Base-by-base conservation (phyloP, 1,140 invertebrate genomes). In the Mesaphorura yosii region DNA sequence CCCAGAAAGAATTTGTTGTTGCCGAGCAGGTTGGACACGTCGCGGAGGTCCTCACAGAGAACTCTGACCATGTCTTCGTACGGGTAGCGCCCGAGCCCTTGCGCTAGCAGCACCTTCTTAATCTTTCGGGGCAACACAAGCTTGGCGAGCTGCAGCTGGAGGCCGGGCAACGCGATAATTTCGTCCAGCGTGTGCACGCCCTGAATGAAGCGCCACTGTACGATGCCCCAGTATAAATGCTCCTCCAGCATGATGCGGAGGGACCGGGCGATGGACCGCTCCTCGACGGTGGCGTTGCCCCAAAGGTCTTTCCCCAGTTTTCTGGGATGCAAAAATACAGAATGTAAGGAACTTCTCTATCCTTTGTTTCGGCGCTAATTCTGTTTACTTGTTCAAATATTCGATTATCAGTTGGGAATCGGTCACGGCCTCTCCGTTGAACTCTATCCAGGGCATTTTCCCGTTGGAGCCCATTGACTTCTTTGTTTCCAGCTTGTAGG, bases 361-460 rank as follows among this genome's bases (percentile, higher is more conserved):
- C 7, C 7, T n/a, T n/a, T n/a, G n/a, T 46, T 23, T 48, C 37
- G 3, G 14, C 26, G 10, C 14, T n/a, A n/a, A n/a, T n/a, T n/a
- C n/a, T n/a, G n/a, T n/a, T 51, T 56, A 51, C 48, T 51, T 56
- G 22, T 28, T 40, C 10, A 65, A 48, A 27, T 34, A 40, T 23
- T 60, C 51, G 4, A 65, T 50, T 38, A 55, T 53, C 1, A 65
- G 25, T 38, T 64, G 54, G 2, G 72, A 72, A 53, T 73, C 72
- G 2, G 64, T 56, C 0, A 72, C 51, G 2, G 65, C 56, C 49
- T 66, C 53, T 1, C 69, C 71, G 47, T 72, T 70, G 31, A 66
- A 64, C 5, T 64, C 65, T 26, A 74, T 69, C 70, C 70, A 74
- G 2, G 72, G 72, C 4, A 48, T 58, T 45, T 62, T 65, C 19